phyloP scores from a whole-genome alignment of 2,888 invertebrate species.

The Drosophila mimica region DNA sequence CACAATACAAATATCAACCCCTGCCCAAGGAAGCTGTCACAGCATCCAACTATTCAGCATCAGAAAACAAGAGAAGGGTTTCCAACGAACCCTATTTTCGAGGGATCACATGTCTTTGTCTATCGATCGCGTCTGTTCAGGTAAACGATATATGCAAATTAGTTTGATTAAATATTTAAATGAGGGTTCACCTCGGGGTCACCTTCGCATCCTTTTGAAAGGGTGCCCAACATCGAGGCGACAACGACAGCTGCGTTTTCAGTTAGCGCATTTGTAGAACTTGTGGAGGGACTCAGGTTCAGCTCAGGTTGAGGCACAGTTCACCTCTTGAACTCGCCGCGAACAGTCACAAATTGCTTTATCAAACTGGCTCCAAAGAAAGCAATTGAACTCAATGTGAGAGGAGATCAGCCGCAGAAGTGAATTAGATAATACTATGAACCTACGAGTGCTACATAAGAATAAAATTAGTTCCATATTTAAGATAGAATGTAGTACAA shows the following conservation, averaged over 20 bases:
- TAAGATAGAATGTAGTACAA: not conserved
- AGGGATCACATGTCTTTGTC: slow-evolving; percentile 66
- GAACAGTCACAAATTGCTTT: slow-evolving; percentile 44
- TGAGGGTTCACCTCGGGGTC: slow-evolving; percentile 43
- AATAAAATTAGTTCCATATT: not conserved
- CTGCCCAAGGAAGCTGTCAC: slow-evolving; percentile 6
- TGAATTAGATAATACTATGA: not conserved
- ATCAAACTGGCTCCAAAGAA: slow-evolving; percentile 14
- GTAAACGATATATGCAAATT: slow-evolving; percentile 78
- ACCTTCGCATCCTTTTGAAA: slow-evolving; percentile 10
- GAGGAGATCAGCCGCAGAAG: not conserved
- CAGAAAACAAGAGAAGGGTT: slow-evolving; percentile 4
- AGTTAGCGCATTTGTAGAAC: slow-evolving; percentile 54
- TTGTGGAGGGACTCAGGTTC: slow-evolving; percentile 4
- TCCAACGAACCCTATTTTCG: slow-evolving; percentile 15
- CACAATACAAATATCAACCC: slow-evolving; percentile 47
- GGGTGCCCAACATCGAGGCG: slow-evolving; percentile 28
- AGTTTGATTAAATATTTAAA: slow-evolving; percentile 80
- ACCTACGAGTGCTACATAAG: not conserved
- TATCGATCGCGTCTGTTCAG: slow-evolving; percentile 64
- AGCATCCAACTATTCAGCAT: slow-evolving; percentile 31
- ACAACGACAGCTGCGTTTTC: slow-evolving; percentile 66
- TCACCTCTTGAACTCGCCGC: slow-evolving; percentile 71
- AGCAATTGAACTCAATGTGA: not conserved
- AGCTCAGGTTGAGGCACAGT: slow-evolving; percentile 33